Evolutionary conservation across 2,113 vertebrate genomes (phyloP).

Genomic region (Pycnonotus jocosus): DNA sequence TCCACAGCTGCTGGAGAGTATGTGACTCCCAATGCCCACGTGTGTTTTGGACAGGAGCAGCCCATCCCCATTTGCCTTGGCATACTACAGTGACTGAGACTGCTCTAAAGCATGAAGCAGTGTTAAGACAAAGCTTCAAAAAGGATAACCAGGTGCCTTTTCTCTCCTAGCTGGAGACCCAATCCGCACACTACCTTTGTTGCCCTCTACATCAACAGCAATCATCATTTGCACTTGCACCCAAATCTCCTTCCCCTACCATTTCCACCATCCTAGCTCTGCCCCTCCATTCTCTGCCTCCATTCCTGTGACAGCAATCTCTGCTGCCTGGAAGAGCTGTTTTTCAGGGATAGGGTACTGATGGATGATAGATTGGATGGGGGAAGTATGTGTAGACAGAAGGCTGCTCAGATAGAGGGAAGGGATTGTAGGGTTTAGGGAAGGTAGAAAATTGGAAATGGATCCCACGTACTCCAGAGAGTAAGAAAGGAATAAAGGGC

Average conservation of each 20-base stretch:
- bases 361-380: neutral
- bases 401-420: neutral
- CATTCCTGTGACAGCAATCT: neutral
- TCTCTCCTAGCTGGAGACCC: neutral
- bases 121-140: neutral
- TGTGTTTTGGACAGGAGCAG: neutral
- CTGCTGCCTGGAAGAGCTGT: neutral
- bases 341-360: neutral
- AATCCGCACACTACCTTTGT: neutral
- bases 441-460: neutral
- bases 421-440: neutral
- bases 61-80: neutral
- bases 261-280: neutral
- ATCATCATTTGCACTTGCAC: neutral
- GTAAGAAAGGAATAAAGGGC: neutral
- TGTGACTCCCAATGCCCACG: neutral
- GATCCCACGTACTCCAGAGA: neutral
- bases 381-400: neutral
- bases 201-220: neutral
- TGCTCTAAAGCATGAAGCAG: neutral
- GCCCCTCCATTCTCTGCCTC: neutral
- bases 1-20: neutral
- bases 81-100: neutral
- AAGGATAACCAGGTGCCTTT: neutral
- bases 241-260: neutral